Percentiles rank a stretch among this genome's conserved stretches.
These are phyloP conservation scores for Clostera curtula DNA, from an alignment of 2,888 invertebrate species.

Conservation along the genomic window DNA sequence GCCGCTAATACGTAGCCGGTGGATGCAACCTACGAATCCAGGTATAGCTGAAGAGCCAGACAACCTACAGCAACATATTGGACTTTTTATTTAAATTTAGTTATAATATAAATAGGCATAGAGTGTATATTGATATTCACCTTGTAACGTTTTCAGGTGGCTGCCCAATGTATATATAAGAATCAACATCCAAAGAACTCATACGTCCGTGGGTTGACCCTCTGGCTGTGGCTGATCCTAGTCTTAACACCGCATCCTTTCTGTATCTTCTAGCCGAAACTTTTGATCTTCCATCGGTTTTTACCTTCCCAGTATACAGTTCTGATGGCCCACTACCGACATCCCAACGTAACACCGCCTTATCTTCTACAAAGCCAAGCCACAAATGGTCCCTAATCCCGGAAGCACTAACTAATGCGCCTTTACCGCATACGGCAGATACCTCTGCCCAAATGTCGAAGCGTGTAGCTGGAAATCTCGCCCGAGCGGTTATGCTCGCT, in stretches of 20 bases:
- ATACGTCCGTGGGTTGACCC: constrained; percentile 56
- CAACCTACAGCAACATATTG: constrained; percentile 68
- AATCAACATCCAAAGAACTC: constrained; percentile 60
- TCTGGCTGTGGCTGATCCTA: constrained; percentile 45
- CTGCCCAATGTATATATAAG: constrained; percentile 54
- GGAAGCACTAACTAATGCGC: constrained; percentile 53
- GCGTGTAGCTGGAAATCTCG: constrained; percentile 52
- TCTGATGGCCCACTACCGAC: constrained; percentile 58
- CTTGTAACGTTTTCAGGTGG: constrained; percentile 60
- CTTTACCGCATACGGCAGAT: constrained; percentile 54
- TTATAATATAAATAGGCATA: constrained; percentile 1
- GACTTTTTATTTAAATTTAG: constrained; percentile 1
- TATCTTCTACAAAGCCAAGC: constrained; percentile 56
- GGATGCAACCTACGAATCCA: constrained; percentile 90
- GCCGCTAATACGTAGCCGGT: constrained; percentile 80
- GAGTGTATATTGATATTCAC: constrained; percentile 30
- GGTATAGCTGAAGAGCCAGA: constrained; percentile 82
- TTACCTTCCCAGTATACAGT: constrained; percentile 51
- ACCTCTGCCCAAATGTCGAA: constrained; percentile 69
- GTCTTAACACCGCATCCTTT: constrained; percentile 55
- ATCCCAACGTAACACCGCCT: constrained; percentile 55
- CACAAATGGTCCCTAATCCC: constrained; percentile 64
- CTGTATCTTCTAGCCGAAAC: constrained; percentile 60
- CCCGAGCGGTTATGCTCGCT: constrained; percentile 51
- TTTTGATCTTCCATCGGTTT: constrained; percentile 48